Base-by-base conservation (phyloP, 2,888 invertebrate species). In the Andricus curvator region DNA sequence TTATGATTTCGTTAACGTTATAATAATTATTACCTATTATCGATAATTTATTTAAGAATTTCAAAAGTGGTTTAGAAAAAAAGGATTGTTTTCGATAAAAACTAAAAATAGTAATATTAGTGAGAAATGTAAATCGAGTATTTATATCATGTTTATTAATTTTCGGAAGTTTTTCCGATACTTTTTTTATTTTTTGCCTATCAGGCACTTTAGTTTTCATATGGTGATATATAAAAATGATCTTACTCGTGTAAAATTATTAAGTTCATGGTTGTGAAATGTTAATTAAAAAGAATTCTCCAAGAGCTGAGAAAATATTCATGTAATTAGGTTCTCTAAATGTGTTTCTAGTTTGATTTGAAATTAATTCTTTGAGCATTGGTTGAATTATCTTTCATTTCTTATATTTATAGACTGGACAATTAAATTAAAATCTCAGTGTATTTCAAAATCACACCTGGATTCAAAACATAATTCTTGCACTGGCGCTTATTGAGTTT, bases 371-470 rank as follows among this genome's bases (percentile, higher is more conserved):
- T 56, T 6, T n/a, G n/a, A n/a, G 8, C 8, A n/a, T 56, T 56
- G n/a, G n/a, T 56, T 56, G 56, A 56, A 56, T n/a, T 56, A 56
- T 56, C 56, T 20, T 56, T 5, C 6, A 9, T 37, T 37, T 37
- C 37, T 37, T 37, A 51, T 56, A 56, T 9, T 56, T 56, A 56
- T n/a, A n/a, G 2, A 8, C n/a, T n/a, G n/a, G 56, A 56, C n/a
- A 56, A 56, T 56, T 56, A 56, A 56, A 56, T 56, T 9, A n/a
- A 56, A 56, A 56, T 56, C 56, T n/a, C n/a, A 56, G n/a, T 56
- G 2, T n/a, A n/a, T n/a, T 9, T 56, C 9, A 56, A 56, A 56
- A n/a, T n/a, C 56, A n/a, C 8, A 13, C 15, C 3, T 8, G 56
- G 20, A 9, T 56, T 56, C n/a, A n/a, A n/a, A 56, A 56, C 15